These are phyloP conservation scores for Etheostoma perlongum DNA, from an alignment of 2,797 vertebrate species.

Conservation along the genomic window DNA sequence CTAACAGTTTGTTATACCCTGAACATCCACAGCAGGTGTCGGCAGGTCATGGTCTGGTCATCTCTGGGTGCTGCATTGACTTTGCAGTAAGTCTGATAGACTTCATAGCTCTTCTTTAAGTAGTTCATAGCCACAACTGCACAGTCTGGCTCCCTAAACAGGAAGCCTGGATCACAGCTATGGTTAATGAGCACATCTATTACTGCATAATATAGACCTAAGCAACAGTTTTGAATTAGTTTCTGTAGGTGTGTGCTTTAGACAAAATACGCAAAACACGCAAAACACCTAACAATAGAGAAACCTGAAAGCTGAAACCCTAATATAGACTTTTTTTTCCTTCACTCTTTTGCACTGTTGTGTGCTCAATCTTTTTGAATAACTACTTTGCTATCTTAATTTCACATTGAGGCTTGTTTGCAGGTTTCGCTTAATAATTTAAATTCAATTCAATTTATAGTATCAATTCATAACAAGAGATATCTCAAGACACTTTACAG, in stretches of 20 bases:
- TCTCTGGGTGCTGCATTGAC: constrained; percentile 30
- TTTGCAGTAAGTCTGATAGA: constrained; percentile 80
- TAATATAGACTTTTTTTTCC: background rate
- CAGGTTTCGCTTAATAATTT: background rate
- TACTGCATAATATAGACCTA: background rate
- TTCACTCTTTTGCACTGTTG: background rate
- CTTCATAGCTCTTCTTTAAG: constrained; percentile 86
- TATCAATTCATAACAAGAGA: no score
- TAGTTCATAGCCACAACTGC: constrained; percentile 76
- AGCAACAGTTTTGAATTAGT: background rate
- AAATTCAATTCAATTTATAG: no score
- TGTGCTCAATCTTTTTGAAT: background rate
- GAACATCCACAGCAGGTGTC: constrained; percentile 92
- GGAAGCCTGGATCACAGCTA: constrained; percentile 67
- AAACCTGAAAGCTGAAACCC: background rate
- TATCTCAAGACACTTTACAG: no score
- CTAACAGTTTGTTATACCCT: constrained; percentile 79
- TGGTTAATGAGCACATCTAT: background rate
- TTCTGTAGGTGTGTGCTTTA: background rate
- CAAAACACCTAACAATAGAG: background rate
- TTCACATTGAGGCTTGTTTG: background rate
- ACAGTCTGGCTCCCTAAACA: constrained; percentile 80
- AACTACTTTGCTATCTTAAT: no score
- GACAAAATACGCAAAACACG: background rate
- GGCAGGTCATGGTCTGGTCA: constrained; percentile 85